Evolutionary conservation across 1,140 invertebrate genomes (phyloP), one percentile per base, ranked within the genome.

Genomic region (Drosophila pruinosa): DNA sequence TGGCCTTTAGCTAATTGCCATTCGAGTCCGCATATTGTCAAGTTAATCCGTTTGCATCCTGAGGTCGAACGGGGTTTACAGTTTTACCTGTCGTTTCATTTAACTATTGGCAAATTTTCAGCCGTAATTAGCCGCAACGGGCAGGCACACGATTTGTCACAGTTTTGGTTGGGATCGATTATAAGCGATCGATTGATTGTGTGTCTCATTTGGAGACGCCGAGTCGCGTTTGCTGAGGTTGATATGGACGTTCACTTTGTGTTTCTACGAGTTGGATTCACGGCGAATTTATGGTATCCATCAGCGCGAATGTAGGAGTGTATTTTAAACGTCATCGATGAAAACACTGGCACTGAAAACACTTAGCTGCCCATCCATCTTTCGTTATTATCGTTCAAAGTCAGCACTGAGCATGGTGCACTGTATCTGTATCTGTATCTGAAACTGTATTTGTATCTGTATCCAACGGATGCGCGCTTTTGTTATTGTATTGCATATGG

Each of bases 331-430:
- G 78, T 72, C 80, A 81, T 78, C 78, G 78, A 85, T 85, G 79
- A 77, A 81, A 74, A 64, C 45, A 69, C 74, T 67, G 48, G 31
- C 56, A 72, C 48, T 72, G 54, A 70, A 71, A 68, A 67, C 81
- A 88, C 73, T 80, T 70, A 54, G 76, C 65, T 73, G 79, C 53
- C 64, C 79, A 90, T 90, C 72, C 78, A 89, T 89, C 78, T 75
- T 75, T 47, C 58, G 73, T 67, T 72, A 68, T 81, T 65, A 72
- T 74, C 62, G 47, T 50, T 57, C 43, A 70, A 53, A 69, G 71
- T 59, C 53, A 67, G 39, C 53, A 28, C 47, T 10, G 47, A 34
- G 58, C 50, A 31, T 34, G 17, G 8, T 59, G 45, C 31, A 77
- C 34, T 59, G 54, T 65, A 53, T 61, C 24, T 50, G 62, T 53